phyloP scores from a whole-genome alignment of 2,888 invertebrate species.

The Petrophora chlorosata region DNA sequence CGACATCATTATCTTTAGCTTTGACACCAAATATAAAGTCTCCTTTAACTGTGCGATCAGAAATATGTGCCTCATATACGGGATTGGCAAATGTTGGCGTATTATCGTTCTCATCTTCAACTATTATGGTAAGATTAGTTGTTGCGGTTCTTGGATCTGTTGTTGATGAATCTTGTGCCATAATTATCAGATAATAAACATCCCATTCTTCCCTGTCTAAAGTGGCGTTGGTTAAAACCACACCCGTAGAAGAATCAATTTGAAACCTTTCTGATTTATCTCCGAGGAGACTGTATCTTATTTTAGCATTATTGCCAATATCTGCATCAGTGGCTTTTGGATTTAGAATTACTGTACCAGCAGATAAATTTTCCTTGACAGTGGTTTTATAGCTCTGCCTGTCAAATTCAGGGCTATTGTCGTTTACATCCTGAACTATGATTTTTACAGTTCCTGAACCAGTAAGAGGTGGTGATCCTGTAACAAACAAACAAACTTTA shows the following conservation, averaged over 20 bases:
- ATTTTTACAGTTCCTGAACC: conserved; percentile 96
- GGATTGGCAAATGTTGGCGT: conserved; percentile 89
- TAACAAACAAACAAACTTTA: conserved; percentile 64
- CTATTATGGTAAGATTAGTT: conserved; percentile 91
- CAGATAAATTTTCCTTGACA: conserved; percentile 92
- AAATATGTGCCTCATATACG: conserved; percentile 91
- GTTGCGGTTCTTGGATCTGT: conserved; percentile 93
- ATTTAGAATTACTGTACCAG: conserved; percentile 90
- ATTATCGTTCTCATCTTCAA: conserved; percentile 94
- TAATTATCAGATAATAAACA: conserved; percentile 90
- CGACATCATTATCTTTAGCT: conserved; percentile 93
- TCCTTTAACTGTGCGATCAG: conserved; percentile 90
- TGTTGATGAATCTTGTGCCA: conserved; percentile 94
- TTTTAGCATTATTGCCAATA: conserved; percentile 92
- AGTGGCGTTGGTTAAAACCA: conserved; percentile 88
- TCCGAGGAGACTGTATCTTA: conserved; percentile 93
- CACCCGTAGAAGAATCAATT: conserved; percentile 91
- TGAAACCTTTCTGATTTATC: conserved; percentile 91
- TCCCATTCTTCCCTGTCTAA: conserved; percentile 92
- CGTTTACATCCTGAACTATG: conserved; percentile 96
- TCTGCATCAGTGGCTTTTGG: conserved; percentile 93
- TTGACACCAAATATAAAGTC: conserved; percentile 96
- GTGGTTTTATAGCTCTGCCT: conserved; percentile 90
- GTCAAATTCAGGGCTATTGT: conserved; percentile 95
- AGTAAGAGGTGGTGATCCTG: conserved; percentile 95